phyloP scores from a whole-genome alignment of 2,797 vertebrate species.

The Otus scops region DNA sequence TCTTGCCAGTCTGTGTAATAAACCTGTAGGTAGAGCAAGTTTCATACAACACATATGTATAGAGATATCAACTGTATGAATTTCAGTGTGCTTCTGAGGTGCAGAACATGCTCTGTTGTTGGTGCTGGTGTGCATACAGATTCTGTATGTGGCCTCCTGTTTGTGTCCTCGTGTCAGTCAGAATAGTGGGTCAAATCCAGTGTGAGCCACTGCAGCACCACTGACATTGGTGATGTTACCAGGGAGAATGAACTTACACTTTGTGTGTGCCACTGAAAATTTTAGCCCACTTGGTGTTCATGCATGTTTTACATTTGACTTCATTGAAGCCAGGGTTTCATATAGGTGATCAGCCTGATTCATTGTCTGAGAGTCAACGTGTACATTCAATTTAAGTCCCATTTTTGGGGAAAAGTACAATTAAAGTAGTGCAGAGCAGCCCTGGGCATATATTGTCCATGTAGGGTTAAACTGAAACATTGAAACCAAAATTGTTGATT shows the following conservation, averaged over 20 bases:
- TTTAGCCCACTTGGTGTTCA: background rate
- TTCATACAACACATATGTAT: background rate
- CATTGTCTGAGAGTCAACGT: background rate
- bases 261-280: background rate
- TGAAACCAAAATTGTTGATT: background rate
- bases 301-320: background rate
- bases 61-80: background rate
- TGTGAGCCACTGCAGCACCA: fast-evolving
- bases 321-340: background rate
- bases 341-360: background rate
- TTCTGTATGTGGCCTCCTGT: background rate
- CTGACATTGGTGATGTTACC: background rate
- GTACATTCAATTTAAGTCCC: background rate
- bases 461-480: background rate
- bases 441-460: background rate
- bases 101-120: background rate
- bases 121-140: background rate
- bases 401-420: background rate
- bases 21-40: background rate
- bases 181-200: background rate
- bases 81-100: background rate
- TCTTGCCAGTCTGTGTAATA: background rate
- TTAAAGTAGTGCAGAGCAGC: background rate
- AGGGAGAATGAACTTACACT: fast-evolving
- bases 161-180: background rate